Percentiles rank a stretch among this genome's conserved stretches.
Conservation (phyloP, 1,140 invertebrate species). For the Apis florea region DNA sequence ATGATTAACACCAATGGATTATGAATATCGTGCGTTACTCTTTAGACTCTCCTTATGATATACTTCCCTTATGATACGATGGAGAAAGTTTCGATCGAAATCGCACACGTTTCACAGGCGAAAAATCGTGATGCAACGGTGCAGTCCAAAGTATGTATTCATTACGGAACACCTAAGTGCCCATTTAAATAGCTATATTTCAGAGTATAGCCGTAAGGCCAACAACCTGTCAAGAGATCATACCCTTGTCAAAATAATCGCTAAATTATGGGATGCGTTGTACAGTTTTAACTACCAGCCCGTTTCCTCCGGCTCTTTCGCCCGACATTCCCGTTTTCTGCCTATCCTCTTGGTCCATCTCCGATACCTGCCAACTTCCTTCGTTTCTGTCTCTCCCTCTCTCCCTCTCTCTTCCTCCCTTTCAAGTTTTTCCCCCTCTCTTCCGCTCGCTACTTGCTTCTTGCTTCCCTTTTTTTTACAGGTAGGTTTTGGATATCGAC, state of each 20-base stretch:
- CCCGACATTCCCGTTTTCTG: conserved; percentile 70
- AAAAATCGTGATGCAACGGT: conserved; percentile 9
- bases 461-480: conserved; percentile 5
- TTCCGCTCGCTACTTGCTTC: not conserved
- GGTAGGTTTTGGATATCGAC: not conserved
- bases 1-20: no score
- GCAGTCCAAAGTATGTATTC: conserved; percentile 58
- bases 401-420: not conserved
- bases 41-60: no score
- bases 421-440: no score
- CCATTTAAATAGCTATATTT: conserved; percentile 74
- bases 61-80: not conserved
- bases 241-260: conserved; percentile 80
- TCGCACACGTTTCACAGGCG: conserved; percentile 4
- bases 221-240: conserved; percentile 75
- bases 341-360: conserved; percentile 69
- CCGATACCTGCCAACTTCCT: conserved; percentile 51
- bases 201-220: conserved; percentile 70
- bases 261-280: conserved; percentile 77
- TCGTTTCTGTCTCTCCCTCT: conserved; percentile 20
- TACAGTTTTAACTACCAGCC: conserved; percentile 71
- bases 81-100: not conserved
- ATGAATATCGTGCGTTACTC: no score
- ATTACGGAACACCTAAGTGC: conserved; percentile 65
- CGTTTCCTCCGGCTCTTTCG: conserved; percentile 51